Evolutionary conservation across 2,888 invertebrate genomes (phyloP).

Genomic region (Acanthosepion lycidas): DNA sequence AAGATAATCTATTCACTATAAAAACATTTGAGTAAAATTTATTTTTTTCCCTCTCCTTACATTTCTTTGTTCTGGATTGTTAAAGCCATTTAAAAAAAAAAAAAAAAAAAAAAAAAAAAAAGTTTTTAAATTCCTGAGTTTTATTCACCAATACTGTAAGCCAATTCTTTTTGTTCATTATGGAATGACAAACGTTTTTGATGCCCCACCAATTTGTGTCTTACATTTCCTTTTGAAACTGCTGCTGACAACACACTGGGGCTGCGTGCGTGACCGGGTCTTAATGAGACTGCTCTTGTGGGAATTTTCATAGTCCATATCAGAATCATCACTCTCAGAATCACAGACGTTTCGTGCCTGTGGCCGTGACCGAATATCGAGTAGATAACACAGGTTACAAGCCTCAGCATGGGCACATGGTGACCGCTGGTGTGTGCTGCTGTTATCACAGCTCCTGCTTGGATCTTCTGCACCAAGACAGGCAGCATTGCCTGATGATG

Average conservation of each 20-base stretch:
- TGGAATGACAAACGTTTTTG: constrained; percentile 49
- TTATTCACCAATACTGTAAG: neutral
- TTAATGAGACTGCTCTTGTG: neutral
- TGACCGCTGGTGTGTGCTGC: constrained; percentile 39
- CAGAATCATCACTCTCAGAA: constrained; percentile 38
- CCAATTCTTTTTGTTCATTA: neutral
- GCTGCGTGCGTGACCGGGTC: constrained; percentile 33
- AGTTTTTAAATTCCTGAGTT: neutral
- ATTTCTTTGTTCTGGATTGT: neutral
- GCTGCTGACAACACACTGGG: constrained; percentile 37
- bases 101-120: neutral
- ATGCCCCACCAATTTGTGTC: constrained; percentile 48
- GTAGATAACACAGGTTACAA: constrained; percentile 41
- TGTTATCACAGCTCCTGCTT: neutral
- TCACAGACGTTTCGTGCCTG: constrained; percentile 42
- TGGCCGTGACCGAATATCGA: constrained; percentile 39
- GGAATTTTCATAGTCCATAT: neutral
- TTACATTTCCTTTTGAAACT: constrained; percentile 48
- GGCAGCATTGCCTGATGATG: neutral
- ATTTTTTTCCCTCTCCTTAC: neutral
- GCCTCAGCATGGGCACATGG: neutral
- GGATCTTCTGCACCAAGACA: constrained; percentile 8
- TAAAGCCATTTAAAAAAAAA: constrained; percentile 7
- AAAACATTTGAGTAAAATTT: neutral
- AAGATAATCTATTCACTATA: neutral